Evolutionary conservation across 2,113 vertebrate genomes (phyloP), one percentile per base, ranked within the genome.

Genomic region (Columba janthina): DNA sequence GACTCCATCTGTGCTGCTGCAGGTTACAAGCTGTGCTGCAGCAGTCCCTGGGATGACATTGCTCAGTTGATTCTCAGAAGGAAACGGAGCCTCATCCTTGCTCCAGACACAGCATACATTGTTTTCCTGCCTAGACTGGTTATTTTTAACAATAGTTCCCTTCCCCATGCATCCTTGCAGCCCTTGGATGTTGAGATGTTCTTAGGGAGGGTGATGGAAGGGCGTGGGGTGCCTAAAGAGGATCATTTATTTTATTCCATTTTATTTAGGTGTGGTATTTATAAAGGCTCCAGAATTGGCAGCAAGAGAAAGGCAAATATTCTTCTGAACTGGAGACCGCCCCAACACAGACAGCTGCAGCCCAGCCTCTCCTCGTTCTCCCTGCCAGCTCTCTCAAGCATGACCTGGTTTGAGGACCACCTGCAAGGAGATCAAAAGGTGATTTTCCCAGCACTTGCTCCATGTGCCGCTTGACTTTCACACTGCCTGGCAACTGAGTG

Each of bases 201-300:
- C 62, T 38, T 76, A 65, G 34, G 53, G 61, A 85, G 44, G 9
- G 48, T 78, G 84, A 64, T 74, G 87, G 82, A 93, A 92, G 89
- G 86, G 95, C 0, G 50, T 92, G 89, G 62, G 61, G 62, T 91
- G 73, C 31, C 72, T 87, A 48, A 94, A 87, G 57, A 69, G 70
- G 80, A 94, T 94, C 3, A 3, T 94, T 95, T 92, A 82, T 85
- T 96, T 95, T 94, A 89, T 95, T 96, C 93, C 70, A 46, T 95
- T 96, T 97, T 96, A 92, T 85, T 92, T 97, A 96, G 95, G 96
- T 91, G 92, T 96, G 96, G 92, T 94, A 89, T 94, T 95, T 94
- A 89, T 85, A 93, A 95, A 94, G 61, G 69, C 76, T 92, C 78
- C 67, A 61, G 81, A 94, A 90, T 69, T 96, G 95, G 93, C 92